Percentiles rank a stretch among this genome's conserved stretches.
Evolutionary conservation across 2,113 vertebrate genomes (phyloP).

Genomic region (Arenaria interpres): DNA sequence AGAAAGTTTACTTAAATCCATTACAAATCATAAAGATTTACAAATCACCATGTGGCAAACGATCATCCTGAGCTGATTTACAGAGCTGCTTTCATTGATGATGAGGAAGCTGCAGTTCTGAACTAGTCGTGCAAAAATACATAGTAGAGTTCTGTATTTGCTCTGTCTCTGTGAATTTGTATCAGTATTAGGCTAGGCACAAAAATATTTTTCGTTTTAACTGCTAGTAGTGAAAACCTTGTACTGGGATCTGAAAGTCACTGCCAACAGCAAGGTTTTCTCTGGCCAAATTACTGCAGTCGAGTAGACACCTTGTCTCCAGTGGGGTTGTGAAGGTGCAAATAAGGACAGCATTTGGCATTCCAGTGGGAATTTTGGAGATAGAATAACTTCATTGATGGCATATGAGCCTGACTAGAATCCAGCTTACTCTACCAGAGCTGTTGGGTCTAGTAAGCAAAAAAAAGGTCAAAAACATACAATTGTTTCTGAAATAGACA

Average conservation of each 20-base stretch:
- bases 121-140: neutral
- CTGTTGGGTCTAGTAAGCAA: neutral
- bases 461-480: conserved; percentile 1
- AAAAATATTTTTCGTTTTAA: conserved; percentile 22
- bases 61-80: neutral
- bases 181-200: neutral
- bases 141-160: neutral
- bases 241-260: neutral
- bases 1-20: neutral
- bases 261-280: conserved; percentile 19
- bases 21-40: neutral
- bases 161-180: neutral
- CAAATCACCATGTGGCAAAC: neutral
- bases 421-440: conserved; percentile 20
- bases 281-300: conserved; percentile 2
- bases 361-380: neutral
- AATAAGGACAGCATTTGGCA: conserved; percentile 40
- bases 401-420: neutral
- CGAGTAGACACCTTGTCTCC: conserved; percentile 47
- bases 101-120: neutral
- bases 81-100: neutral
- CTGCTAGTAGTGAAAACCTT: neutral
- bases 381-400: neutral
- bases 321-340: neutral
- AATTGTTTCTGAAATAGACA: neutral